Percentiles rank a stretch among this genome's conserved stretches.
phyloP scores from a whole-genome alignment of 2,888 invertebrate genomes.

The Leucoptera coffeella region DNA sequence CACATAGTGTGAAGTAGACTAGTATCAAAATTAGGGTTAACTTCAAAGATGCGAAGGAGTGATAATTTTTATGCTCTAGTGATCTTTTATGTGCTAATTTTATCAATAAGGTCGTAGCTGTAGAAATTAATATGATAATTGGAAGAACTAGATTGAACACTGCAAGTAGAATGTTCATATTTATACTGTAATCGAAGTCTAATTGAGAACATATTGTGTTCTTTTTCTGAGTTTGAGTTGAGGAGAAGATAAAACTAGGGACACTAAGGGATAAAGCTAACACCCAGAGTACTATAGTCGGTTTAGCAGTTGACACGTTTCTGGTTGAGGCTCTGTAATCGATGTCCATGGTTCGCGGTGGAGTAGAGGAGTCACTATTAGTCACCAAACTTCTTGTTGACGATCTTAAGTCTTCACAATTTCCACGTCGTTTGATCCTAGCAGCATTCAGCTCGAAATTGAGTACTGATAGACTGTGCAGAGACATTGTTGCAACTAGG shows the following conservation, averaged over 20 bases:
- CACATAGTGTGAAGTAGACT: constrained; percentile 21
- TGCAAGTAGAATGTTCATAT: constrained; percentile 30
- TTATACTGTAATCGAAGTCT: constrained; percentile 39
- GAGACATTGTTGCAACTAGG: constrained; percentile 47
- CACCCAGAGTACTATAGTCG: constrained; percentile 53
- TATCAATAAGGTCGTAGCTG: too few species aligned
- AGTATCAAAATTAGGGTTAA: constrained; percentile 28
- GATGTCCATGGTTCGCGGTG: constrained; percentile 44
- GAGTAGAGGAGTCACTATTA: constrained; percentile 37
- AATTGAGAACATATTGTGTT: constrained; percentile 45
- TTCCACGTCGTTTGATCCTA: constrained; percentile 17
- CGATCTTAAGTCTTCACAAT: constrained; percentile 29
- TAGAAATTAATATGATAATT: constrained; percentile 22
- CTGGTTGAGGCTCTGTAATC: constrained; percentile 32
- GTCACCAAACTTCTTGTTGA: constrained; percentile 42
- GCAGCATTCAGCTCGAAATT: constrained; percentile 39
- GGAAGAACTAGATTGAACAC: constrained; percentile 34
- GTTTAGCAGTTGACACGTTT: constrained; percentile 40
- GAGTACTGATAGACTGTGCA: constrained; percentile 51
- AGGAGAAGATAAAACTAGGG: constrained; percentile 54
- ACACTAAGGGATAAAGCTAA: constrained; percentile 52
- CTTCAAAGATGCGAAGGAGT: constrained; percentile 23
- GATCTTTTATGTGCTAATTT: too few species aligned
- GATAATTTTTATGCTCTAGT: constrained; percentile 14
- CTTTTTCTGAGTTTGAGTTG: too few species aligned